Conservation (phyloP, 2,888 invertebrate genomes). For the Dorcus hopei region DNA sequence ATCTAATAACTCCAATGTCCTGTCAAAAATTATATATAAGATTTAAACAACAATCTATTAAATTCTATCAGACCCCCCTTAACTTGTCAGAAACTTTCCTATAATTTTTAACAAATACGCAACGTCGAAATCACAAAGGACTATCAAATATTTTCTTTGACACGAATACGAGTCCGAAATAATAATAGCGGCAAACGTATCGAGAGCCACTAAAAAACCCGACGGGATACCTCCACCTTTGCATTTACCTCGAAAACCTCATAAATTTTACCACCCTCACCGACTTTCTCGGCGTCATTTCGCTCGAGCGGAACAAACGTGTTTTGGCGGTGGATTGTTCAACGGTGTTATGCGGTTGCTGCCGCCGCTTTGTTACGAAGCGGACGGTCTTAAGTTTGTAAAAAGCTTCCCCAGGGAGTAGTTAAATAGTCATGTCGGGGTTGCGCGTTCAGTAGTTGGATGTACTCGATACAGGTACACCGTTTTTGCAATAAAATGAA, state of each 20-base stretch:
- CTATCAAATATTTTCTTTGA: background rate
- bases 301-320: constrained; percentile 11
- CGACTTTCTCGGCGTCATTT: constrained; percentile 13
- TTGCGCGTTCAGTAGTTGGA: constrained; percentile 17
- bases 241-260: constrained; percentile 25
- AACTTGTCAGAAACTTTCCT: no score
- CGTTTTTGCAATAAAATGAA: no score
- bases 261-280: constrained; percentile 24
- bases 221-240: constrained; percentile 19
- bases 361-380: background rate
- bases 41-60: no score
- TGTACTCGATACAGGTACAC: background rate
- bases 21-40: no score
- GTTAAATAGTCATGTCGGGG: constrained; percentile 21
- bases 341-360: background rate
- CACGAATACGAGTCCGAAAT: constrained; percentile 13
- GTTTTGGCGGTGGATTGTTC: background rate
- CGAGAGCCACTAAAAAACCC: constrained; percentile 11
- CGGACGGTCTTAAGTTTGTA: constrained; percentile 8
- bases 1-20: no score
- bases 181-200: constrained; percentile 9
- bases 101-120: no score
- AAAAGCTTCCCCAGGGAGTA: constrained; percentile 19
- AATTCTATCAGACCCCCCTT: no score
- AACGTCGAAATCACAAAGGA: background rate